Evolutionary conservation across 1,140 invertebrate species (phyloP).

Genomic region (Bemisia tabaci): DNA sequence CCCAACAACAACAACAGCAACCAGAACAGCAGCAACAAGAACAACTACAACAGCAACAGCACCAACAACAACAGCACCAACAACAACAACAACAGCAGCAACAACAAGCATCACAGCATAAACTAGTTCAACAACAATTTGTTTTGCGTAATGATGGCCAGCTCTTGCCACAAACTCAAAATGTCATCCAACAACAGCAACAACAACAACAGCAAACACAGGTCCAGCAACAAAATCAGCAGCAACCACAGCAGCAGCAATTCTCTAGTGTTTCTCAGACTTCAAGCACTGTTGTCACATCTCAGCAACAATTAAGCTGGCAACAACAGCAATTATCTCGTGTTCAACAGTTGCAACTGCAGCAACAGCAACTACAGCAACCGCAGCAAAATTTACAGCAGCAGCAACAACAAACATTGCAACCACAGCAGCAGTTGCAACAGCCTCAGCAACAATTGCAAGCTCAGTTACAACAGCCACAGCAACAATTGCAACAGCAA

Average conservation of each 20-base stretch:
- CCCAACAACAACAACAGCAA: constrained; percentile 23
- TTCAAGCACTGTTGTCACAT: constrained; percentile 11
- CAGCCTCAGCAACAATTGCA: constrained; percentile 12
- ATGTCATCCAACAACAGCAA: constrained; percentile 16
- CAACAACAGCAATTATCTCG: constrained; percentile 21
- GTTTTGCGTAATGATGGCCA: constrained; percentile 14
- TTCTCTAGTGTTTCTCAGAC: constrained; percentile 6
- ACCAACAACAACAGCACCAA: constrained; percentile 22
- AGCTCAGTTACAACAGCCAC: constrained; percentile 20
- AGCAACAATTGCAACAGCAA: constrained; percentile 26
- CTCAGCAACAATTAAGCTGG: constrained; percentile 15
- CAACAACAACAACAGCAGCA: constrained; percentile 22
- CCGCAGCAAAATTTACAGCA: constrained; percentile 3
- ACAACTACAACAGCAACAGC: constrained; percentile 17
- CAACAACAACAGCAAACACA: constrained; percentile 13
- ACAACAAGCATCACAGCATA: constrained; percentile 27
- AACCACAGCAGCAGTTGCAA: constrained; percentile 13
- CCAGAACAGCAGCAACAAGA: constrained; percentile 21
- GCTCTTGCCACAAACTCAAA: constrained; percentile 3
- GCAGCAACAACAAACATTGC: constrained; percentile 16
- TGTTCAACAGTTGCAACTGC: constrained; percentile 21
- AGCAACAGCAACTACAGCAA: constrained; percentile 18
- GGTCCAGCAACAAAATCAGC: background rate
- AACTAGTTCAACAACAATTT: constrained; percentile 14
- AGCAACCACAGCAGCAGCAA: background rate